These are phyloP conservation scores for Bombyx mandarina DNA, from an alignment of 1,140 invertebrate genomes.

Conservation along the genomic window DNA sequence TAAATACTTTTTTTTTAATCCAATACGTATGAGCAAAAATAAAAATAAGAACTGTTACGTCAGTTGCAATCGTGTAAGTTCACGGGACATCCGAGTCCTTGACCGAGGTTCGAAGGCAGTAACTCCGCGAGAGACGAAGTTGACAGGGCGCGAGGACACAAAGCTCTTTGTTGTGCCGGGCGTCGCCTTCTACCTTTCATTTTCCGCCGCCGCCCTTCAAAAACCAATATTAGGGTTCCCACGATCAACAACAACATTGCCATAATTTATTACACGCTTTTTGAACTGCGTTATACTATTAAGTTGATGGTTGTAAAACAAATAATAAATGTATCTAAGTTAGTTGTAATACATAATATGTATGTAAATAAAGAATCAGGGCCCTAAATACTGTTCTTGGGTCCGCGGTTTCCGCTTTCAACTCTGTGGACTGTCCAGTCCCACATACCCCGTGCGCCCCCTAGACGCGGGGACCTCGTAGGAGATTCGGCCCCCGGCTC, in stretches of 20 bases:
- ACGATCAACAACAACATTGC: not conserved
- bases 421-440: no score
- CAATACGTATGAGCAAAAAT: not conserved
- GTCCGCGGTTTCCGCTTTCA: no score
- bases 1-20: not conserved
- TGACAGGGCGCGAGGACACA: constrained; percentile 27
- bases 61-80: no score
- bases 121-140: constrained; percentile 14
- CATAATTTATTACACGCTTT: not conserved
- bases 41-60: not conserved
- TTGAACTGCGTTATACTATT: not conserved
- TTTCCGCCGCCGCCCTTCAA: constrained; percentile 24
- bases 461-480: no score
- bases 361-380: no score
- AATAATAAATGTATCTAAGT: no score
- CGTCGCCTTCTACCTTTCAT: constrained; percentile 30
- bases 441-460: no score
- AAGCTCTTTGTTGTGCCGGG: constrained; percentile 31
- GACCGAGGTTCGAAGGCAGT: constrained; percentile 1
- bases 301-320: not conserved
- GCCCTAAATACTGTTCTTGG: no score
- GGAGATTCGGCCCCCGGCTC: no score
- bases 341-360: no score
- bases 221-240: constrained; percentile 10
- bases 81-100: not conserved